phyloP scores from a whole-genome alignment of 1,140 invertebrate species.

The Drosophila busckii region DNA sequence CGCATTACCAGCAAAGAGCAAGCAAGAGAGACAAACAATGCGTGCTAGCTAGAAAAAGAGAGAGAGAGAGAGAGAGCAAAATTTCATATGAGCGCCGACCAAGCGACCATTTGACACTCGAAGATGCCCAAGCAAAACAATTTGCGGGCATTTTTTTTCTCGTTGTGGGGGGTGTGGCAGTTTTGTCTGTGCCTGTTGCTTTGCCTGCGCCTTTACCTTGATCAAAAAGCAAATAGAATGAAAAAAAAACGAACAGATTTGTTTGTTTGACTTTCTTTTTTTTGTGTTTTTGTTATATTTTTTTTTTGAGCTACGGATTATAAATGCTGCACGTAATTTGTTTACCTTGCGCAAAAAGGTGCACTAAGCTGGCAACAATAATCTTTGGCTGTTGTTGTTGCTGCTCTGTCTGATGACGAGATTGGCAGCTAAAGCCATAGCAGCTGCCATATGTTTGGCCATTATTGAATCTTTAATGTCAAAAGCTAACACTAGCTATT shows the following conservation, averaged over 20 bases:
- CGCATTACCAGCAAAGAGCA: slow-evolving; percentile 23
- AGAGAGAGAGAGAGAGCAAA: slow-evolving; percentile 4
- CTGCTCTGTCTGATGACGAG: slow-evolving; percentile 9
- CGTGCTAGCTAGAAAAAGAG: neutral
- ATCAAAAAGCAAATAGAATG: slow-evolving; percentile 18
- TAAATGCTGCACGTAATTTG: slow-evolving; percentile 62
- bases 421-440: slow-evolving; percentile 58
- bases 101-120: slow-evolving; percentile 37
- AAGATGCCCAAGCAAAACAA: slow-evolving; percentile 1
- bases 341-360: slow-evolving; percentile 33
- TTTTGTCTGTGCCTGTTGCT: slow-evolving; percentile 2
- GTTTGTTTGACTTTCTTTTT: slow-evolving; percentile 1
- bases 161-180: neutral
- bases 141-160: neutral
- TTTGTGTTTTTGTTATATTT: slow-evolving; percentile 4
- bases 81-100: too few species aligned
- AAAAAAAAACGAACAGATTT: neutral
- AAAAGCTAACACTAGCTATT: slow-evolving; percentile 45
- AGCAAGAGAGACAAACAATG: neutral
- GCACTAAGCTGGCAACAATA: neutral
- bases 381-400: neutral
- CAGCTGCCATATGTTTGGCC: slow-evolving; percentile 41
- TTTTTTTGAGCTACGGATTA: slow-evolving; percentile 39
- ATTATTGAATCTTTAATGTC: slow-evolving; percentile 74
- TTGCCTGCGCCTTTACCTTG: slow-evolving; percentile 12